Base-by-base conservation (phyloP, 2,113 vertebrate species). In the Chaenogobius annularis region DNA sequence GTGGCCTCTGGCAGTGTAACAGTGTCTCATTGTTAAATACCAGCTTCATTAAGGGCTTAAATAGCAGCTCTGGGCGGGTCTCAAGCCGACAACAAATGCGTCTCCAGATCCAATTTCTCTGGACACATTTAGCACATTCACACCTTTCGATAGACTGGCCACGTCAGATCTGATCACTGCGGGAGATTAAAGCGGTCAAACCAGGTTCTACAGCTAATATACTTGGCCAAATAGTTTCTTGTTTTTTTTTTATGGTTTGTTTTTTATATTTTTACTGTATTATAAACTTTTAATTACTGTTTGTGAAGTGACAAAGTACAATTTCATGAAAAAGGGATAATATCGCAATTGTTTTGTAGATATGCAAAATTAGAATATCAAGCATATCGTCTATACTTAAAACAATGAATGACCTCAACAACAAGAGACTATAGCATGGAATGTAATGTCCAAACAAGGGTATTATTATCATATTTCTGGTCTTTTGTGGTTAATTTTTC, bases 121-220 rank as follows among this genome's bases (percentile, higher is more conserved):
- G 58, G 58, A 61, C 58, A 17, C 23, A 61, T 61, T 61, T 61
- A 61, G 26, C 61, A 40, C 61, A 63, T 63, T 63, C 35, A 63
- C 61, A 63, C 61, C 19, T 63, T n/a, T n/a, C 7, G 8, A 40
- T 63, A 63, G 61, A 40, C 35, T 3, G 31, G 19, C 15, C 35
- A 19, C 35, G 40, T 63, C 35, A 19, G 61, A 63, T 43, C 35
- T 10, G 61, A 63, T 40, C 61, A 12, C 61, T 63, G 26, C 0
- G 10, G 17, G 17, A 63, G 4, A 23, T 63, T 11, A n/a, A 63
- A 14, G 17, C 40, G 35, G 61, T 43, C 61, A 63, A 10, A 63
- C 31, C 17, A n/a, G 61, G 31, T 8, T 1, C 7, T 10, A 37
- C 7, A 20, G 61, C 58, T 61, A 35, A 61, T 61, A 35, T 15